A percentile compares a stretch with the other conserved stretches of the same genome.
Evolutionary conservation across 2,113 vertebrate species (phyloP).

Genomic region (Pontoporia blainvillei): DNA sequence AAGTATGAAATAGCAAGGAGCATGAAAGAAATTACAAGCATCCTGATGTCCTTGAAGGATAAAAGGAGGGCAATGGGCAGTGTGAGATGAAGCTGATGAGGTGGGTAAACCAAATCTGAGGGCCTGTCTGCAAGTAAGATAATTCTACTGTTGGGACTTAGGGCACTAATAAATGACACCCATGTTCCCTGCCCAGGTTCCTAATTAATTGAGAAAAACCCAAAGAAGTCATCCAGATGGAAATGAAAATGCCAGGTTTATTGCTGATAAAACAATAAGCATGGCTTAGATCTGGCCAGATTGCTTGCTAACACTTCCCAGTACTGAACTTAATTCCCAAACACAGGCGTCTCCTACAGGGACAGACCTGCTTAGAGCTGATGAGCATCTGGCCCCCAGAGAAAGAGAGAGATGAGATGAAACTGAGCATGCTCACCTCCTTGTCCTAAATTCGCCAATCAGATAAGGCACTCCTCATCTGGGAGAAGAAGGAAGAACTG

Average conservation of each 20-base stretch:
- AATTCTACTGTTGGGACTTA: conserved; percentile 1
- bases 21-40: not conserved
- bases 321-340: conserved; percentile 23
- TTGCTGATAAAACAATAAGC: conserved; percentile 36
- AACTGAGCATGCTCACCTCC: not conserved
- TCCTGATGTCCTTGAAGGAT: not conserved
- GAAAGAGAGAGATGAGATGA: not conserved
- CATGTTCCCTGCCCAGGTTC: not conserved
- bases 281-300: conserved; percentile 48
- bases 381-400: not conserved
- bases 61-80: not conserved
- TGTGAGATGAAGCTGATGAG: not conserved
- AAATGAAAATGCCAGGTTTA: conserved; percentile 38
- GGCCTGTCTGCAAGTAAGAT: not conserved
- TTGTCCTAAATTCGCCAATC: not conserved
- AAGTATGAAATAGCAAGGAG: not conserved
- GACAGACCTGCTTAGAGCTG: not conserved
- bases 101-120: not conserved
- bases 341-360: not conserved
- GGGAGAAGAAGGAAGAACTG: not conserved
- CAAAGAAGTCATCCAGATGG: not conserved
- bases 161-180: conserved; percentile 14
- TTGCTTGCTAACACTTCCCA: not conserved
- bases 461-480: not conserved
- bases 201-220: conserved; percentile 49